phyloP scores from a whole-genome alignment of 2,113 vertebrate species.

The Myiozetetes cayanensis region DNA sequence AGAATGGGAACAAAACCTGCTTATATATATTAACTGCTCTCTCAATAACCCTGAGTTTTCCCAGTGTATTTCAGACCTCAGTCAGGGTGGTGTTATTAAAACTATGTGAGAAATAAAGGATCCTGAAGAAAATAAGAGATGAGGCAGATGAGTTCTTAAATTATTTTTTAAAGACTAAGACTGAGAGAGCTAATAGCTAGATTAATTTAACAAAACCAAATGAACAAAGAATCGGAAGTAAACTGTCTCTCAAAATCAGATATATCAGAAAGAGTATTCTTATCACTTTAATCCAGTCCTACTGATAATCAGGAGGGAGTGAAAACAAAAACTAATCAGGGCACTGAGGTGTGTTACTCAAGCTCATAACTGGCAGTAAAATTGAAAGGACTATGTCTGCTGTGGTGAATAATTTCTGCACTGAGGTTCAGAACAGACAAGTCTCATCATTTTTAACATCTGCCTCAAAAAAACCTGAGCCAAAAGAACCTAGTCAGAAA shows the following conservation, averaged over 20 bases:
- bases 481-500: slow-evolving; percentile 76
- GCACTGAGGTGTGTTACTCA: slow-evolving; percentile 51
- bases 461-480: slow-evolving; percentile 60
- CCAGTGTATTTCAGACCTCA: neutral
- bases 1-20: neutral
- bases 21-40: neutral
- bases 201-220: slow-evolving; percentile 24
- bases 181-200: slow-evolving; percentile 9
- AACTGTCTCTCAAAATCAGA: slow-evolving; percentile 33
- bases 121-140: neutral
- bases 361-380: slow-evolving; percentile 71
- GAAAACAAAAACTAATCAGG: slow-evolving; percentile 68
- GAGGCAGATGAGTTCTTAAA: neutral
- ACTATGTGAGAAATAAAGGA: neutral
- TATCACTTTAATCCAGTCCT: slow-evolving; percentile 67
- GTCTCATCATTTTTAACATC: slow-evolving; percentile 71
- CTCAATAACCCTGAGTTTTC: neutral
- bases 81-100: neutral
- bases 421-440: slow-evolving; percentile 65
- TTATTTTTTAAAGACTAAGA: neutral
- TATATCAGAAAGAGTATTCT: slow-evolving; percentile 50
- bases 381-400: slow-evolving; percentile 64
- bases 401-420: slow-evolving; percentile 73
- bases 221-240: slow-evolving; percentile 27
- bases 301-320: slow-evolving; percentile 60